A percentile compares a stretch with the other conserved stretches of the same genome.
Conservation (phyloP, 1,140 invertebrate species). For the Saccostrea glomerata region DNA sequence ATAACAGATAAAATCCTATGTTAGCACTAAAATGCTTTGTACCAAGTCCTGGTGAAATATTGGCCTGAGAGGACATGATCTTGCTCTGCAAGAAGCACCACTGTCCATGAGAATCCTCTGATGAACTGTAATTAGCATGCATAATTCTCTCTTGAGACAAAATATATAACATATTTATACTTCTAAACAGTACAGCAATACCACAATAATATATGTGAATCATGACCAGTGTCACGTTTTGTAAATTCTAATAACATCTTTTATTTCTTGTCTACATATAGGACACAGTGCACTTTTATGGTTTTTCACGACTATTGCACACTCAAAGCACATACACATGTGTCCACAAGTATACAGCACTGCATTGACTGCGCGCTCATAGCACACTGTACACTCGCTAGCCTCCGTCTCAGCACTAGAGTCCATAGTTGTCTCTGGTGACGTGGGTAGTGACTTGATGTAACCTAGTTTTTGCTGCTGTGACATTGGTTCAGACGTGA, state of each 20-base stretch:
- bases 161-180: not conserved
- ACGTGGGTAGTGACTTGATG: conserved; percentile 60
- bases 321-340: conserved; percentile 99
- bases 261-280: conserved; percentile 93
- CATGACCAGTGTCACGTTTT: conserved; percentile 55
- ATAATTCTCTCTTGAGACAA: not conserved
- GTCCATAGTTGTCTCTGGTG: conserved; percentile 58
- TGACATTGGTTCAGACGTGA: conserved; percentile 47
- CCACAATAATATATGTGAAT: not conserved
- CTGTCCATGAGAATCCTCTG: not conserved
- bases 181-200: not conserved
- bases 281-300: conserved; percentile 93
- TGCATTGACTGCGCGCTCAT: conserved; percentile 93
- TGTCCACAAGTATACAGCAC: conserved; percentile 98
- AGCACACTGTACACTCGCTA: conserved; percentile 91
- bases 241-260: conserved; percentile 95
- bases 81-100: not conserved
- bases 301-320: conserved; percentile 94
- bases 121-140: not conserved
- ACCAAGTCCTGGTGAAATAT: not conserved
- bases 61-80: not conserved
- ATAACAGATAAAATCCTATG: not conserved
- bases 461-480: conserved; percentile 57
- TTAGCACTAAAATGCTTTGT: not conserved
- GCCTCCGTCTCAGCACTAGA: conserved; percentile 59